Evolutionary conservation across 2,888 invertebrate species (phyloP), one percentile per base, ranked within the genome.

Genomic region (Yponomeuta malinellus): DNA sequence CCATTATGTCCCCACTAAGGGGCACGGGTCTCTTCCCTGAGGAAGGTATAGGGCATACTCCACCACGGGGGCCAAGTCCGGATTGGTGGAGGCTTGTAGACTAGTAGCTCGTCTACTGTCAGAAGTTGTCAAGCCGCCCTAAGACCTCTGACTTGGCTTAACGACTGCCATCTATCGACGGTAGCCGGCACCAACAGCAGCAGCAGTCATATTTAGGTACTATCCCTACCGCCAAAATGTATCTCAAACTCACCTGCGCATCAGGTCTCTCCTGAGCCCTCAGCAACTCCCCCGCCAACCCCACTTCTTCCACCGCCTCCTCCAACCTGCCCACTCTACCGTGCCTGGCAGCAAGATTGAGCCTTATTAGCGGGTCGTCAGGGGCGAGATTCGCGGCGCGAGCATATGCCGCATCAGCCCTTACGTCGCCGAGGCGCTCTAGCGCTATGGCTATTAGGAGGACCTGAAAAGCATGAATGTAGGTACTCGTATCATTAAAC

Each of bases 361-460:
- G 74, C 2, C 88, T 76, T n/a, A 90, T 76, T 5, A 90, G 82
- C 0, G 89, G 79, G 63, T 89, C 87, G 2, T 81, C 78, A 0
- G 86, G 81, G 1, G 85, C 83, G n/a, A 91, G 73, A 0, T 75
- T 74, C 0, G 77, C 80, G 0, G 92, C 91, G 10, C 88, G 78
- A 0, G 78, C 74, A 72, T 86, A 92, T 1, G 90, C 92, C 0
- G 90, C 81, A 64, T 91, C 92, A 1, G 90, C 82, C 10, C 92
- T 81, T 4, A 76, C 78, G 75, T 92, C 91, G 0, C 83, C 86
- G 1, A 92, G 76, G 0, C 86, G 86, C 74, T 92, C 91, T 48
- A 92, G 74, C 0, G 89, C 84, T 72, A 91, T 83, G 15, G 82
- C 90, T 77, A 92, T 87, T 12, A 92, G 78, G 0, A 92, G 78